Evolutionary conservation across 2,797 vertebrate species (phyloP), one percentile per base, ranked within the genome.

Genomic region (Intellagama lesueurii): DNA sequence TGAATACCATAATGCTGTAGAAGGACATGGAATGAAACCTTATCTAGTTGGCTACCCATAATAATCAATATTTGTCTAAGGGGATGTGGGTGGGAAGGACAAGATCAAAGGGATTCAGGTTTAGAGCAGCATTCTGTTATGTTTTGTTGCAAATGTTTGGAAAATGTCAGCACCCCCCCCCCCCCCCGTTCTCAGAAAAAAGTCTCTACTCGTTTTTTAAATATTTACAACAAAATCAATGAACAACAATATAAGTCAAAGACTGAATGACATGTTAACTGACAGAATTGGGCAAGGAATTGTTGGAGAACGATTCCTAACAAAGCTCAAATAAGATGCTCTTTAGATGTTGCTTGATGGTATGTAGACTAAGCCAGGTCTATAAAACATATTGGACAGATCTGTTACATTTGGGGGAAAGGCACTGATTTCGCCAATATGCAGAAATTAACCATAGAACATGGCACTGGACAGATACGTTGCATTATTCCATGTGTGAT

Each of bases 1-100:
- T 85, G 86, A 86, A 91, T 85, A 82, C 83, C 24, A 28, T 81
- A 52, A 52, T 69, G 70, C 7, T 87, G 72, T 88, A n/a, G 47
- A 60, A 88, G 77, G 35, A 1, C 81, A 69, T 30, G 86, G 11
- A 68, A 17, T 82, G 32, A 89, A 19, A 83, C 2, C 4, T 9
- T 85, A 40, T 89, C 85, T 52, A 60, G 32, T 86, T 68, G 87
- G 26, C 30, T 64, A 17, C 69, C 86, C 9, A 1, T 75, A 90
- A 79, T 35, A 11, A 26, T 83, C 19, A 0, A 77, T 17, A 85
- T 90, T 88, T 85, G 47, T 52, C 56, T 73, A 88, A 66, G 14
- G 22, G 28, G 49, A 35, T 8, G 1, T 30, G 16, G 26, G 6
- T 86, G 69, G 40, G 5, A 69, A 60, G 24, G 60, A 40, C 9